A percentile compares a stretch with the other conserved stretches of the same genome.
phyloP scores from a whole-genome alignment of 2,113 vertebrate species.

The Micronisus gabar region DNA sequence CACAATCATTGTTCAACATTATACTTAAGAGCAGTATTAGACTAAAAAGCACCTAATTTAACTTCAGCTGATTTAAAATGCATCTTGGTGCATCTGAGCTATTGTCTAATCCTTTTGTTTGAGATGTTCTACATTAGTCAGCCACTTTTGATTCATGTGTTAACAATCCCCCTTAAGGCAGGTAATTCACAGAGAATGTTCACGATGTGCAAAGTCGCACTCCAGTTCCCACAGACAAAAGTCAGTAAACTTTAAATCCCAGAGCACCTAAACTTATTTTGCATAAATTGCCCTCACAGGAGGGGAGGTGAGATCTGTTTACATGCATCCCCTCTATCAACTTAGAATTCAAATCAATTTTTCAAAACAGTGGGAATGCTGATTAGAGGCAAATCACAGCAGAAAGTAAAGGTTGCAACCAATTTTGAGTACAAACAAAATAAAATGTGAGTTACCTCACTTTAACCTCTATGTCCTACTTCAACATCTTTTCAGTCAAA shows the following conservation, averaged over 20 bases:
- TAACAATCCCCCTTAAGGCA: slow-evolving; percentile 40
- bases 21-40: not conserved
- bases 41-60: not conserved
- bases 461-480: not conserved
- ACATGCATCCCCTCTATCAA: not conserved
- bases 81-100: not conserved
- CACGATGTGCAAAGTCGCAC: not conserved
- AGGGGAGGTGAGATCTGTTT: not conserved
- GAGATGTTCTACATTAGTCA: slow-evolving; percentile 12
- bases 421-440: not conserved
- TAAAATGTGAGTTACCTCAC: not conserved
- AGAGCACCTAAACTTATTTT: slow-evolving; percentile 28
- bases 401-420: not conserved
- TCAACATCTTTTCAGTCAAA: not conserved
- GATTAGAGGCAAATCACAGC: slow-evolving; percentile 9
- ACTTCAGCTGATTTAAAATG: slow-evolving; percentile 26
- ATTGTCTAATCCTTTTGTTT: slow-evolving; percentile 44
- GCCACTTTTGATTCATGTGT: slow-evolving; percentile 40
- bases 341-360: slow-evolving; percentile 1
- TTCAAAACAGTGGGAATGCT: slow-evolving; percentile 7
- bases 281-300: not conserved
- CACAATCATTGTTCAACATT: not conserved
- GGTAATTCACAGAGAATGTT: slow-evolving; percentile 8
- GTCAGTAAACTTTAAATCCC: slow-evolving; percentile 41
- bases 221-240: slow-evolving; percentile 8